A percentile compares a stretch with the other conserved stretches of the same genome.
These are phyloP conservation scores for Scelioninae gen. 1 DNA, from an alignment of 2,888 invertebrate species.

Conservation along the genomic window DNA sequence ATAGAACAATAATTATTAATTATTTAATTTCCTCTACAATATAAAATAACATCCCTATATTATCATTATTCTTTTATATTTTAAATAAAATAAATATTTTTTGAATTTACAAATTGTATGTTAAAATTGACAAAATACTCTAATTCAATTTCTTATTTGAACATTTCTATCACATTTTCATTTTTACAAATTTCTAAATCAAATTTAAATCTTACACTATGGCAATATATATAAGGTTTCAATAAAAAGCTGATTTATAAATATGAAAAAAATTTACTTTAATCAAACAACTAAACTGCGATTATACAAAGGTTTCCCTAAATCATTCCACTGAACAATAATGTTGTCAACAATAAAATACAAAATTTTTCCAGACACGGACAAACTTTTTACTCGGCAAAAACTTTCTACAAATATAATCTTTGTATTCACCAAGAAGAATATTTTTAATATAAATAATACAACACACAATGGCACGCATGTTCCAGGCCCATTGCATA, in stretches of 20 bases:
- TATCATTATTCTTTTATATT: too few relatives aligned
- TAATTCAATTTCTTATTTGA: too few relatives aligned
- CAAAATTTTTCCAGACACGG: conserved; percentile 94
- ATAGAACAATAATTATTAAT: too few relatives aligned
- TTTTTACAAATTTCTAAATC: too few relatives aligned
- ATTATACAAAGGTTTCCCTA: conserved; percentile 84
- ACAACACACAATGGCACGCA: conserved; percentile 95
- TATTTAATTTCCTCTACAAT: too few relatives aligned
- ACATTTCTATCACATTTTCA: too few relatives aligned
- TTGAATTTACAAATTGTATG: too few relatives aligned
- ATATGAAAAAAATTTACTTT: conserved; percentile 50
- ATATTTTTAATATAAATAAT: conserved; percentile 89
- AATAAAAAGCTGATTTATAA: conserved; percentile 20
- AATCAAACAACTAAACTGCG: conserved; percentile 73
- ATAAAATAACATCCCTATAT: too few relatives aligned
- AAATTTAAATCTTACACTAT: too few relatives aligned
- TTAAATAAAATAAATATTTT: too few relatives aligned
- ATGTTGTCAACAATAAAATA: conserved; percentile 93
- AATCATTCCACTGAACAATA: conserved; percentile 96
- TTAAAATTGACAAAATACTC: too few relatives aligned
- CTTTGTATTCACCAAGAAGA: conserved; percentile 88
- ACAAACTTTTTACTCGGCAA: conserved; percentile 95
- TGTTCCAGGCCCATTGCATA: conserved; percentile 98
- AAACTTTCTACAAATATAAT: conserved; percentile 97
- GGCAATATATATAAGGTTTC: too few relatives aligned